Conservation (phyloP, 2,113 vertebrate genomes). For the Symphodus melops region DNA sequence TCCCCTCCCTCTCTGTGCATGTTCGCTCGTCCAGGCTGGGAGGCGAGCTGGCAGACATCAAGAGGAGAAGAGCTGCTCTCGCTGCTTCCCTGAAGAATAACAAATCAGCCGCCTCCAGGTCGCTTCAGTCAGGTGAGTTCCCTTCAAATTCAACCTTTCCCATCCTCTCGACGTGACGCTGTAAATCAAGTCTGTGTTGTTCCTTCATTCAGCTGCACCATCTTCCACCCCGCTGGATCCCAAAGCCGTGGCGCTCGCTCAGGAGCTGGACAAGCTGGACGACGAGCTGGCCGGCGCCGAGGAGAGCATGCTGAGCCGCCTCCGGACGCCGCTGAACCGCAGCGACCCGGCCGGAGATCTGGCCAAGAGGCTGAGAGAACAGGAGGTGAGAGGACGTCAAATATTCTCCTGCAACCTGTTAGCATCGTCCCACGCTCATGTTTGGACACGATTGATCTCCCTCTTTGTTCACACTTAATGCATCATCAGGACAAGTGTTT, state of each 20-base stretch:
- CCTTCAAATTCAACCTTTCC: background rate
- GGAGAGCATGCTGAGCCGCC: conserved; percentile 79
- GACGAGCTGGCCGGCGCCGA: conserved; percentile 82
- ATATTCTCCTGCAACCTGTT: too few species aligned
- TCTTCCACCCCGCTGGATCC: conserved; percentile 76
- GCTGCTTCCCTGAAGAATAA: conserved; percentile 81
- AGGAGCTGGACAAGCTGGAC: conserved; percentile 83
- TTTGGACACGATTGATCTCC: too few species aligned
- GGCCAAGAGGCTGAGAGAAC: conserved; percentile 84
- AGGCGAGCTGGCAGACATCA: conserved; percentile 85
- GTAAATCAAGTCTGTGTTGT: background rate
- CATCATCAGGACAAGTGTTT: too few species aligned
- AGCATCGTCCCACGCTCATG: too few species aligned
- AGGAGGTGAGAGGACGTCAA: conserved; percentile 87
- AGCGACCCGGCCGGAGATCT: conserved; percentile 85
- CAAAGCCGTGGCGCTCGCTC: conserved; percentile 75
- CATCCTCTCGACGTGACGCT: background rate
- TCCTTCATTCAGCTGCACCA: conserved; percentile 60
- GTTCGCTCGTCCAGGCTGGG: conserved; percentile 84
- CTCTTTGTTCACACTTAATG: too few species aligned
- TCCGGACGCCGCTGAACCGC: conserved; percentile 85
- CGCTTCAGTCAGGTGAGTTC: conserved; percentile 78
- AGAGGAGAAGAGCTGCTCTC: conserved; percentile 84
- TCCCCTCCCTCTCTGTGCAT: background rate
- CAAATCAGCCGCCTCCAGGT: conserved; percentile 66